These are phyloP conservation scores for Magallana ariakensis DNA, from an alignment of 1,140 invertebrate genomes.

Conservation along the genomic window DNA sequence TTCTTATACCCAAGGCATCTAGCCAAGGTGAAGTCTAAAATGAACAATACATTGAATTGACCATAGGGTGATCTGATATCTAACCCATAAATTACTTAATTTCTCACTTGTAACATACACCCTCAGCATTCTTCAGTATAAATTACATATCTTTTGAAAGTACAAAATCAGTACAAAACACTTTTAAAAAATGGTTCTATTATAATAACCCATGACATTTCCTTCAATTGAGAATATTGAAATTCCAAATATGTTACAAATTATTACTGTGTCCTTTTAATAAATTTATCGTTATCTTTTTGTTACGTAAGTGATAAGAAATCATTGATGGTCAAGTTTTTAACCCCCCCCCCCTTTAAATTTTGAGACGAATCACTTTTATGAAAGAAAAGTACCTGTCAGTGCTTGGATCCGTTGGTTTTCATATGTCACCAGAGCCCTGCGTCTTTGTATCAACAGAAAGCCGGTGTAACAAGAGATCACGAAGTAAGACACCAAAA, in stretches of 20 bases:
- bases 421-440: conserved; percentile 52
- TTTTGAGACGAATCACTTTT: not conserved
- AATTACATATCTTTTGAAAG: too few species aligned
- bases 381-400: conserved; percentile 51
- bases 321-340: too few species aligned
- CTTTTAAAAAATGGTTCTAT: too few species aligned
- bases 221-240: too few species aligned
- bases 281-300: too few species aligned
- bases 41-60: not conserved
- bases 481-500: conserved; percentile 73
- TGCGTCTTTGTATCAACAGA: conserved; percentile 69
- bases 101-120: too few species aligned
- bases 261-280: too few species aligned
- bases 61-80: not conserved
- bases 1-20: not conserved
- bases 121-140: too few species aligned
- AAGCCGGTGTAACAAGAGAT: conserved; percentile 78
- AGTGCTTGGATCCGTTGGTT: conserved; percentile 50
- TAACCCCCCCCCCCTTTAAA: not conserved
- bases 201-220: too few species aligned
- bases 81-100: not conserved
- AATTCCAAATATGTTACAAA: too few species aligned
- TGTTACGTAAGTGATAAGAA: too few species aligned
- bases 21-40: not conserved
- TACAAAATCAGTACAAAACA: too few species aligned